Base-by-base conservation (phyloP, 2,888 invertebrate genomes). In the Lasioglossum villosulum region DNA sequence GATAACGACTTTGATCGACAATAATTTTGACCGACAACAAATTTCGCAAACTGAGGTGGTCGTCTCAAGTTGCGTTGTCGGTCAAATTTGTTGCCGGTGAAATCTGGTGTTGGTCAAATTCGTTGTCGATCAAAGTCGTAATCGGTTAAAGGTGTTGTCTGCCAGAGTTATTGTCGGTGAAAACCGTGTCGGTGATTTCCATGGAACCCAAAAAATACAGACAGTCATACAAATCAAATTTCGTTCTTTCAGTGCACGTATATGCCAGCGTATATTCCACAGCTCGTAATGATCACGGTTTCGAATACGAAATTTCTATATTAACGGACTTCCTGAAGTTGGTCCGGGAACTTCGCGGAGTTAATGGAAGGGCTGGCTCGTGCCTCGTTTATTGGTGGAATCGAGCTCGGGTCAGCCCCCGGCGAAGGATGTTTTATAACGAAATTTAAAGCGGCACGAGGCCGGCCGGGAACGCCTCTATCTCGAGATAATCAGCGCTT, bases 401-500 rank as follows among this genome's bases (percentile, higher is more conserved):
- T 66, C 34, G 10, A 34, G 34, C 34, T 16, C 34, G 19, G 66
- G 8, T 23, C 66, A 19, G 52, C 66, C 66, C 66, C 66, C 34
- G 34, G 10, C 30, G 34, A 66, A 66, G 66, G 66, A 87, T 80
- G 82, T 74, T 80, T 70, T 45, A 59, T 56, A 82, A 74, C 72
- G 82, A 76, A 83, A 88, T 82, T 86, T 83, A 48, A 78, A 83
- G 75, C 74, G 88, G 76, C 89, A 80, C 83, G 88, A 63, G 88
- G 66, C 83, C 75, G 27, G 74, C 80, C 76, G 78, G 70, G 78
- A 68, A 68, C 68, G 79, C 88, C 86, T 82, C 88, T 90, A 88
- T 91, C 81, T 86, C 78, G 71, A 83, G 88, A 89, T 90, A 91
- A 92, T 92, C 92, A 89, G 86, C 59, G 86, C 90, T 90, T 89